These are phyloP conservation scores for human (Homo sapiens) DNA, from an alignment of 2,113 vertebrate genomes.

Conservation along the genomic window DNA sequence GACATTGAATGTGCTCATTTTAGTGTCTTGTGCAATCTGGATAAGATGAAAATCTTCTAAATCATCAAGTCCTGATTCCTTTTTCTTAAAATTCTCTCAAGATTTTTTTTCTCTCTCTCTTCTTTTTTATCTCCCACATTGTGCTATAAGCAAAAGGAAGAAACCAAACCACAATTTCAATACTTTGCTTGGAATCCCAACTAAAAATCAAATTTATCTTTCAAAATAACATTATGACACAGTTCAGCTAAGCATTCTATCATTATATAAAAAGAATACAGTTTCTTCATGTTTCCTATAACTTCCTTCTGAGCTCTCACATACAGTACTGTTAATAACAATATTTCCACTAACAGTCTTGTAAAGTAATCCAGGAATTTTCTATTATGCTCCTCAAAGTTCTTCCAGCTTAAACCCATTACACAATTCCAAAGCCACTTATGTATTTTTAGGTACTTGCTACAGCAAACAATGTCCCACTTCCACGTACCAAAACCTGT, in stretches of 20 bases:
- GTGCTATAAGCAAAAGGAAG: background rate
- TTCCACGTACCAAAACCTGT: background rate
- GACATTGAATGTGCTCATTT: background rate
- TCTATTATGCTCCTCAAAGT: background rate
- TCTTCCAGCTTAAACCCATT: background rate
- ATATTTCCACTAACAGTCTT: background rate
- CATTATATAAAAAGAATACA: background rate
- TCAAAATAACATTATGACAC: background rate
- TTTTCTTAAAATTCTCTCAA: background rate
- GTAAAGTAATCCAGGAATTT: background rate
- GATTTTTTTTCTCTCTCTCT: background rate
- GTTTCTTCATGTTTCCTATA: background rate
- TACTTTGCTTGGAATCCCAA: background rate
- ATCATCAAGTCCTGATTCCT: background rate
- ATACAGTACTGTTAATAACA: background rate
- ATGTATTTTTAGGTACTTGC: background rate
- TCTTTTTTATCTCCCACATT: background rate
- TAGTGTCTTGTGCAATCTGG: background rate
- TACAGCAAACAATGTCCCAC: background rate
- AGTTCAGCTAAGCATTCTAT: background rate
- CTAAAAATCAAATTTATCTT: background rate
- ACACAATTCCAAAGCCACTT: background rate
- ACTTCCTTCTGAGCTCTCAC: background rate
- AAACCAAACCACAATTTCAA: background rate
- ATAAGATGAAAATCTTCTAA: background rate